Evolutionary conservation across 2,113 vertebrate species (phyloP).

Genomic region (Coryphaenoides rupestris): DNA sequence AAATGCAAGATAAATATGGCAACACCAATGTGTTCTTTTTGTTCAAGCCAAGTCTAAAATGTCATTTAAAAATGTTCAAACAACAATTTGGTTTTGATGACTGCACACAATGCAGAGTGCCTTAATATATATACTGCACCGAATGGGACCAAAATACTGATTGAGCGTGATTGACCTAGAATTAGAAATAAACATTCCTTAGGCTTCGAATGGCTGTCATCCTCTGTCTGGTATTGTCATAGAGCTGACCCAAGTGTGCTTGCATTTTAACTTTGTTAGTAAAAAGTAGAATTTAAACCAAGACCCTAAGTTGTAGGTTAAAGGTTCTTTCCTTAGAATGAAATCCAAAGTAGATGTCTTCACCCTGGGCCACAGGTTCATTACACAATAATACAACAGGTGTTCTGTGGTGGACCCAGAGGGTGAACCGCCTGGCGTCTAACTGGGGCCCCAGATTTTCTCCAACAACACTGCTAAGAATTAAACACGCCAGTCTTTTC

Average conservation of each 20-base stretch:
- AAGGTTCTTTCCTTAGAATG: not conserved
- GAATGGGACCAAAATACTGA: not conserved
- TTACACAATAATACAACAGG: too few species aligned
- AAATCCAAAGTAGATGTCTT: too few species aligned
- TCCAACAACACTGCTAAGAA: conserved; percentile 6
- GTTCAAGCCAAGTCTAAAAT: too few species aligned
- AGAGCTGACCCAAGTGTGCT: not conserved
- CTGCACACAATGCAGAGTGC: too few species aligned
- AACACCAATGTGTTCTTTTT: too few species aligned
- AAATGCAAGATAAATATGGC: too few species aligned
- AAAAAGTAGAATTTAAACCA: not conserved
- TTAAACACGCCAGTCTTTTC: not conserved
- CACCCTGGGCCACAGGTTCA: too few species aligned
- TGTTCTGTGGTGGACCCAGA: too few species aligned
- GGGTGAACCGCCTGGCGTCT: too few species aligned
- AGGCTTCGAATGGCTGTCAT: not conserved
- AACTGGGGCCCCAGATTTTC: not conserved
- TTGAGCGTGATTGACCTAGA: not conserved
- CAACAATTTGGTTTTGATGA: too few species aligned
- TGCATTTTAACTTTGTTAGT: not conserved
- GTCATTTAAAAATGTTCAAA: too few species aligned
- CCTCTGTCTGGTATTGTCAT: not conserved
- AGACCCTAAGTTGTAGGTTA: not conserved
- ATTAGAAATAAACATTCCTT: not conserved
- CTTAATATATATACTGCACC: not conserved